Base-by-base conservation (phyloP, 2,113 vertebrate genomes). In the Anas platyrhynchos region DNA sequence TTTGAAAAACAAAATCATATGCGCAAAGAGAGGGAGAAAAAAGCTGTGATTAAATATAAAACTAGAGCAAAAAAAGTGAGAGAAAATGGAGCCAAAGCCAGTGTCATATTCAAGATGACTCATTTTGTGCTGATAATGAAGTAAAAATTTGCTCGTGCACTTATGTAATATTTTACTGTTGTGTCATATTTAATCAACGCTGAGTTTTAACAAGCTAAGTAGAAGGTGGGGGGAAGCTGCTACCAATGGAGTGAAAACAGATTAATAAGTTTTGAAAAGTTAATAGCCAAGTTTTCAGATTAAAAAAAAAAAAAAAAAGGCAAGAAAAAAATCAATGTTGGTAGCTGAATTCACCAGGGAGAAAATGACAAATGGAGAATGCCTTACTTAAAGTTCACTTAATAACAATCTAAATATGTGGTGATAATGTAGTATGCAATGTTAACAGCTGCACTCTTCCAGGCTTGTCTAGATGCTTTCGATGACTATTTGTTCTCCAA, bases 31-130 rank as follows among this genome's bases (percentile, higher is more conserved):
- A 92, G 77, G 12, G 48, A 88, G 58, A 91, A 93, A 95, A 94
- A 94, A 91, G 48, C 46, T 68, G 78, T 93, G 92, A 96, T 97
- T 96, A 97, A 96, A 96, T 94, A 96, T 59, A 96, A 95, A 96
- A 94, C 85, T 61, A 81, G 76, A 94, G 81, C 3, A 80, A 90
- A 89, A 93, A 93, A 95, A 59, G 63, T 86, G 77, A 93, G 59
- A 91, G 44, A 94, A 94, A 87, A 97, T 96, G 91, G 61, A 98
- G 95, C 95, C 93, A 95, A 96, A 93, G 82, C 73, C 86, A 92
- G 80, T 97, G 97, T 97, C 95, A 86, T 97, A 97, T 89, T 96
- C 89, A 88, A 95, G 97, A 97, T 98, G 97, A 98, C 97, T 98
- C 97, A 98, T 94, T 97, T 96, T 94, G 88, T 58, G 81, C 89